A percentile compares a stretch with the other conserved stretches of the same genome.
phyloP scores from a whole-genome alignment of 2,888 invertebrate genomes.

The Cheilosia grossa region DNA sequence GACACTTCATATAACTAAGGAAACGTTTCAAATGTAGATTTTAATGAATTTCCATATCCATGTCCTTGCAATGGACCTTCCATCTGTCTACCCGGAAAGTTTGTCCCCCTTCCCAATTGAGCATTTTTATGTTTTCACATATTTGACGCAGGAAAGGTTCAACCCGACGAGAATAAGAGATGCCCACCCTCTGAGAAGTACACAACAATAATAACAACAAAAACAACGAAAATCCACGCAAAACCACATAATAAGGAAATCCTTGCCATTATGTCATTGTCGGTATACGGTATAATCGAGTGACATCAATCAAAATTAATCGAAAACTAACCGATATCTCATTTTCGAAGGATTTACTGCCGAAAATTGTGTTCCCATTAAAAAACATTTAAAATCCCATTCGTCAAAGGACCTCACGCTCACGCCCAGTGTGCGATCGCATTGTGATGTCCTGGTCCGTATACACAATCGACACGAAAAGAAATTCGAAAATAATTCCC shows the following conservation, averaged over 20 bases:
- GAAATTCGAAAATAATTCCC: conserved; percentile 60
- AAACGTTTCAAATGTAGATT: conserved; percentile 61
- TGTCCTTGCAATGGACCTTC: conserved; percentile 37
- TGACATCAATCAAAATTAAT: conserved; percentile 66
- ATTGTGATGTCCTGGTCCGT: conserved; percentile 36
- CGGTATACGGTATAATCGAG: conserved; percentile 26
- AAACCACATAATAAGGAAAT: conserved; percentile 60
- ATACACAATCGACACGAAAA: conserved; percentile 35
- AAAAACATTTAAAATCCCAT: conserved; percentile 73
- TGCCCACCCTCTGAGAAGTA: conserved; percentile 36
- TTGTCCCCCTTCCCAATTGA: conserved; percentile 27
- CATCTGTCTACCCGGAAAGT: conserved; percentile 60
- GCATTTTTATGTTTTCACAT: conserved; percentile 29
- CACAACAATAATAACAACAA: neutral
- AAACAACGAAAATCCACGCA: neutral
- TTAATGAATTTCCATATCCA: conserved; percentile 65
- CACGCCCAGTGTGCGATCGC: conserved; percentile 39
- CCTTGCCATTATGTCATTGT: conserved; percentile 54
- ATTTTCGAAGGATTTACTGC: conserved; percentile 68
- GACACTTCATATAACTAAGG: conserved; percentile 66
- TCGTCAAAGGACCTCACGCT: conserved; percentile 66
- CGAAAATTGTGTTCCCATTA: conserved; percentile 71
- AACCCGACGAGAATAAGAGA: conserved; percentile 23
- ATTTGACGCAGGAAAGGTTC: conserved; percentile 29
- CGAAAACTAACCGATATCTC: conserved; percentile 63